Percentiles rank a stretch among this genome's conserved stretches.
phyloP scores from a whole-genome alignment of 2,113 vertebrate genomes.

The Balaeniceps rex region DNA sequence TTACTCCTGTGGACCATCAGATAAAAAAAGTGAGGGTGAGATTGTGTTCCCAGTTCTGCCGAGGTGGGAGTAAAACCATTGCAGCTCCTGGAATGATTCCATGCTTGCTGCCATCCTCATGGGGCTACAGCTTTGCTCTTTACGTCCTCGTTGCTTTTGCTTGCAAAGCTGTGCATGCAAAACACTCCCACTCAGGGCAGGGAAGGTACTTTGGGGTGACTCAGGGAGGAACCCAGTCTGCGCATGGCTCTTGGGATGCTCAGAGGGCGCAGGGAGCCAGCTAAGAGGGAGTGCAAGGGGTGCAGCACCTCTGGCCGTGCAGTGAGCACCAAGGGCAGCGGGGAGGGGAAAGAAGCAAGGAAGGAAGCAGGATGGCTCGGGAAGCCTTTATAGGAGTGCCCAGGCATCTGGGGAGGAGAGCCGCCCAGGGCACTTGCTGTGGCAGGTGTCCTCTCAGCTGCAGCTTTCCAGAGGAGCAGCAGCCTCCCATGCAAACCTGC shows the following conservation, averaged over 20 bases:
- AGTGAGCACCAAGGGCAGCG: neutral
- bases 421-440: accelerated
- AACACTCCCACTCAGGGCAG: neutral
- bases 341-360: neutral
- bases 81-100: neutral
- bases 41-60: neutral
- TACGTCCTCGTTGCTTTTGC: accelerated
- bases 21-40: neutral
- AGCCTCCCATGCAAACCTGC: neutral
- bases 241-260: neutral
- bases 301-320: neutral
- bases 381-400: neutral
- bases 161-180: neutral
- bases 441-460: neutral
- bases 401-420: neutral
- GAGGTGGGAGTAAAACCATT: neutral
- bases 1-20: neutral
- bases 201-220: accelerated
- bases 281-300: neutral
- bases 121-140: neutral
- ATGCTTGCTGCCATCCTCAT: neutral
- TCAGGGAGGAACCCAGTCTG: neutral
- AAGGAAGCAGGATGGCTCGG: accelerated
- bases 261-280: neutral
- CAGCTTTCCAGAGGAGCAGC: neutral